A percentile compares a stretch with the other conserved stretches of the same genome.
Evolutionary conservation across 2,113 vertebrate genomes (phyloP).

Genomic region (Cnemophilus loriae): DNA sequence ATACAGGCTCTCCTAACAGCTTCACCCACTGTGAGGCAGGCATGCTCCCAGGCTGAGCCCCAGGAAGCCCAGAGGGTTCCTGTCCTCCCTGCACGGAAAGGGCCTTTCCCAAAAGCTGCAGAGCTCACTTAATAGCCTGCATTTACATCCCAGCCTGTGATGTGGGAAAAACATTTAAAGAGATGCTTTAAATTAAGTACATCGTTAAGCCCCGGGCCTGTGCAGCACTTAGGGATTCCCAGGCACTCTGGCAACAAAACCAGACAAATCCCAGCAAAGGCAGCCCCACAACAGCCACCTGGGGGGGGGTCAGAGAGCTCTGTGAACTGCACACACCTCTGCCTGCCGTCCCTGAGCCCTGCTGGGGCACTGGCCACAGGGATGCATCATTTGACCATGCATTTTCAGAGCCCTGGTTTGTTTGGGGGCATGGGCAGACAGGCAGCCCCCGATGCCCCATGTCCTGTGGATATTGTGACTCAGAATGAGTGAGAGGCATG

Average conservation of each 20-base stretch:
- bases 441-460: background rate
- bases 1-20: background rate
- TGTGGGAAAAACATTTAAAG: background rate
- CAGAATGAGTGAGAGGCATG: background rate
- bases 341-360: background rate
- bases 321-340: background rate
- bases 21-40: background rate
- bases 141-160: background rate
- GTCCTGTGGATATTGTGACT: background rate
- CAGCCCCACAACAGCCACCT: background rate
- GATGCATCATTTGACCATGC: fast-evolving
- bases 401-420: background rate
- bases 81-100: background rate
- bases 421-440: fast-evolving
- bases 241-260: background rate
- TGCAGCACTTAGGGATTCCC: background rate
- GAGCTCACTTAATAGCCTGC: background rate
- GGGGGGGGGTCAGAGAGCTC: background rate
- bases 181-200: background rate
- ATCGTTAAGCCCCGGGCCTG: background rate
- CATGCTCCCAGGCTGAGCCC: background rate
- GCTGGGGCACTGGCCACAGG: background rate
- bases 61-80: background rate
- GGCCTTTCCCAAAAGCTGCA: background rate
- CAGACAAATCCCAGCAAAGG: background rate